A percentile compares a stretch with the other conserved stretches of the same genome.
Evolutionary conservation across 1,140 invertebrate genomes (phyloP).

Genomic region (Neuroterus valhalla): DNA sequence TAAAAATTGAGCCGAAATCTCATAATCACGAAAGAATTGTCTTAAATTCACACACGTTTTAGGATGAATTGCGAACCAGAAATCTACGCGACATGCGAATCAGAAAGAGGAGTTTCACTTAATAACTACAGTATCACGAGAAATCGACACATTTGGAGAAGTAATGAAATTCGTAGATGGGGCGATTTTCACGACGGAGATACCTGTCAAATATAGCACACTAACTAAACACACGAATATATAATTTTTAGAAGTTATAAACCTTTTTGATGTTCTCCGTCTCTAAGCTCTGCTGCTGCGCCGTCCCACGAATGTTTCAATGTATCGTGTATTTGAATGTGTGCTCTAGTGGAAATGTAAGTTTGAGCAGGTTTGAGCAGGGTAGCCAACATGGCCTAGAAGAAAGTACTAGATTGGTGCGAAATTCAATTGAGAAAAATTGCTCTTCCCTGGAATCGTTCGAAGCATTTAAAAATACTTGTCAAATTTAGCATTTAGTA

Average conservation of each 20-base stretch:
- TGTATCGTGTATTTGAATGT: background rate
- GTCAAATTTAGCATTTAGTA: too few species aligned
- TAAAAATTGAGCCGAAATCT: background rate
- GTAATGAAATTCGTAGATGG: background rate
- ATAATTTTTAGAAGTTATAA: slow-evolving; percentile 12
- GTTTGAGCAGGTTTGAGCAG: too few species aligned
- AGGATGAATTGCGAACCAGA: background rate
- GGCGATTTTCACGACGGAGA: background rate
- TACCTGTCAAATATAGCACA: slow-evolving; percentile 6
- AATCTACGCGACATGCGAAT: background rate
- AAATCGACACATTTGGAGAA: background rate
- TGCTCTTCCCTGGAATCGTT: too few species aligned
- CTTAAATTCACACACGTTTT: background rate
- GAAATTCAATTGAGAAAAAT: too few species aligned
- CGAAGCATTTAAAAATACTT: too few species aligned
- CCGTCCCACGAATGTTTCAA: background rate
- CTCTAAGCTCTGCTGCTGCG: background rate
- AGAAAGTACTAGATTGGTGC: too few species aligned
- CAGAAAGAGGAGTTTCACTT: background rate
- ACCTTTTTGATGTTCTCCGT: slow-evolving; percentile 3
- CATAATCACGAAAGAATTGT: background rate
- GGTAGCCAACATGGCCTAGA: too few species aligned
- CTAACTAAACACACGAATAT: slow-evolving; percentile 4
- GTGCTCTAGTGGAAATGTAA: background rate
- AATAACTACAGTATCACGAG: background rate